Evolutionary conservation across 53 echinoderm and acorn worm species (phyloP), one percentile per base, ranked within the genome.

Genomic region (Astropecten irregularis): DNA sequence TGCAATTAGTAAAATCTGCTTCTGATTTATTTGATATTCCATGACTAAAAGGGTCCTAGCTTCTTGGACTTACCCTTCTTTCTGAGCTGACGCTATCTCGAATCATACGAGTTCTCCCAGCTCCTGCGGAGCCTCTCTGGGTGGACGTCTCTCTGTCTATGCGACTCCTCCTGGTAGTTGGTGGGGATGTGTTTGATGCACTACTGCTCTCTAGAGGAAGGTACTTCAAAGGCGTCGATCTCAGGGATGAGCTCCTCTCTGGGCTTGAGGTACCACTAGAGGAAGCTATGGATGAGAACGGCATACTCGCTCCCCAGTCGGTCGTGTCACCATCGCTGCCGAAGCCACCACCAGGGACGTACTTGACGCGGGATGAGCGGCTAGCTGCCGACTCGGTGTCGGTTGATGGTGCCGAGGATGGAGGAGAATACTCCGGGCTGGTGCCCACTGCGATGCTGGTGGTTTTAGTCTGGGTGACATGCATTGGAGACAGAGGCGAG

Each of bases 381-480:
- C 72, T 65, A 4, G 76, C 53, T 44, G 68, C 86, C 19, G 89
- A 89, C 37, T 92, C 92, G 38, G 92, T 89, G 54, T 92, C 92
- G 4, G 92, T 86, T 22, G 92, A 89, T 39, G 89, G 86, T 6
- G 90, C 90, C 25, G 95, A 95, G 1, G 95, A 92, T 0, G 95
- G 83, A 16, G 95, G 90, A 26, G 93, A 93, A 59, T 87, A 84
- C 50, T 96, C 97, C 11, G 93, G 91, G 58, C 94, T 94, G 0
- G 92, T 94, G 28, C 94, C 97, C 9, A 96, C 91, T 21, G 89
- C 94, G 21, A 91, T 85, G 51, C 90, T 90, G 16, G 87, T 73
- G 4, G 93, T 93, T 28, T 85, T 85, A 6, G 71, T 73, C 40
- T 82, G 85, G 23, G 42, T 59, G 20, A 74, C 51, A 6, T 49